A percentile compares a stretch with the other conserved stretches of the same genome.
These are phyloP conservation scores for Melinaea marsaeus DNA, from an alignment of 2,888 invertebrate species.

Conservation along the genomic window DNA sequence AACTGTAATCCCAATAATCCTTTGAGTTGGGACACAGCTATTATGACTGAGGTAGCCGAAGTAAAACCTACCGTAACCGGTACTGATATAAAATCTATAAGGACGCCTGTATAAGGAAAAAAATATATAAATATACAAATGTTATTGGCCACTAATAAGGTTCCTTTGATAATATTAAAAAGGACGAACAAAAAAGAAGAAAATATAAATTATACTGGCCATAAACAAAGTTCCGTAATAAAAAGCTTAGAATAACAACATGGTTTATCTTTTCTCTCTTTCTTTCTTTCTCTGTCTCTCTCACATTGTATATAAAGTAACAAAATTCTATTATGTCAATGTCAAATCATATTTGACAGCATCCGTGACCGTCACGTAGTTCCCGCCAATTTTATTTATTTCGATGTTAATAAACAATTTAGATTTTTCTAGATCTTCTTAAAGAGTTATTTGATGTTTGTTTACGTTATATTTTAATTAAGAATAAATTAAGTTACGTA, in stretches of 20 bases:
- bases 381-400: background rate
- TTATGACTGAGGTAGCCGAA: constrained; percentile 93
- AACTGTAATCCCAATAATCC: constrained; percentile 83
- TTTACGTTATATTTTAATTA: too few species aligned
- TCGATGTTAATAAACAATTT: background rate
- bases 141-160: background rate
- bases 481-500: constrained; percentile 38
- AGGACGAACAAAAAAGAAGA: background rate
- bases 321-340: constrained; percentile 1
- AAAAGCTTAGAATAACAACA: background rate
- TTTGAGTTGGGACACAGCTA: constrained; percentile 90
- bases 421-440: too few species aligned
- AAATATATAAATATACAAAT: constrained; percentile 1
- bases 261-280: background rate
- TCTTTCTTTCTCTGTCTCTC: too few species aligned
- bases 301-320: background rate
- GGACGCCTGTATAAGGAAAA: constrained; percentile 79
- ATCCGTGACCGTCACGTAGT: background rate
- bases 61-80: constrained; percentile 94
- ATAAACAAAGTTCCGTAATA: background rate
- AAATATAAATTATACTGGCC: constrained; percentile 7
- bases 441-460: too few species aligned
- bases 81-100: constrained; percentile 93
- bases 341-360: background rate
- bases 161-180: background rate